Base-by-base conservation (phyloP, 2,888 invertebrate genomes). In the Diplazon laetatorius region DNA sequence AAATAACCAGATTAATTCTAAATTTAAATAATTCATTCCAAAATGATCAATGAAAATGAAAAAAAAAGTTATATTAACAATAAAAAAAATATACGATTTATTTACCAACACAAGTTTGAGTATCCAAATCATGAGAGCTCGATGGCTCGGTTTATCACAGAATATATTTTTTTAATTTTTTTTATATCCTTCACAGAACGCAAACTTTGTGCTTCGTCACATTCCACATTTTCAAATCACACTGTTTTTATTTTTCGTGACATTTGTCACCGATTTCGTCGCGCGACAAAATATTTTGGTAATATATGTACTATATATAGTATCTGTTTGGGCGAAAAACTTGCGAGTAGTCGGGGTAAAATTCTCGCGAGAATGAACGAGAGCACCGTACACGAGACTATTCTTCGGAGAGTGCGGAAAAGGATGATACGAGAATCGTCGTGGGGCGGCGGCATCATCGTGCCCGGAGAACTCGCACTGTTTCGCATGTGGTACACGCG, bases 401-500 rank as follows among this genome's bases (percentile, higher is more conserved):
- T 77, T 81, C 75, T 73, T 62, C 68, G 66, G 66, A 81, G 82
- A 81, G 76, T 74, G 74, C 9, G 55, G 79, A 75, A n/a, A n/a
- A n/a, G n/a, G n/a, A n/a, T 76, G 75, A 78, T 77, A 79, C 82
- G 83, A 82, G 81, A 82, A 83, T 82, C 77, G 70, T 69, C 62
- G 74, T 63, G 75, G 80, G 65, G n/a, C n/a, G n/a, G n/a, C n/a
- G 30, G 35, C 72, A 59, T 69, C 72, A 81, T 84, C 82, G 84
- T 85, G 85, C 82, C 82, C 83, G 82, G 83, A 85, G 84, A 89
- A 86, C 89, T 90, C 89, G 90, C 90, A 89, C 90, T 90, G 90
- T 90, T 91, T 91, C 90, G 88, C 89, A 91, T 91, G 89, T 91
- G 90, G 90, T 89, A 90, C 91, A 88, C 80, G n/a, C n/a, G n/a